Percentiles rank a stretch among this genome's conserved stretches.
These are phyloP conservation scores for Dendropsophus ebraccatus DNA, from an alignment of 2,113 vertebrate genomes.

Conservation along the genomic window DNA sequence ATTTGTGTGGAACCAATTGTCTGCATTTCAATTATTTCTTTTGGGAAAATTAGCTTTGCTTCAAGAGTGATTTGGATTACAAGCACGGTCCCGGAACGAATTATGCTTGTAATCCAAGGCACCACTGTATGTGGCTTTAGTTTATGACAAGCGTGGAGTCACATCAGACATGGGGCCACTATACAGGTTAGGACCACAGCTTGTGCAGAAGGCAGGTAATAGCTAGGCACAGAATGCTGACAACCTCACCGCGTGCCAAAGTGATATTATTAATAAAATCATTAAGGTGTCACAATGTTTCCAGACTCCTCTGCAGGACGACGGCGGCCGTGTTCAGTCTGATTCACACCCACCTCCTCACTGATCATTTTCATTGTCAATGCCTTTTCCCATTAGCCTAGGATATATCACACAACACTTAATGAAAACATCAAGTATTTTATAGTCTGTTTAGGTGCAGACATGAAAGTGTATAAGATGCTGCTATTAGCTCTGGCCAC, in stretches of 20 bases:
- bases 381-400: not conserved
- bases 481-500: not conserved
- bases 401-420: not conserved
- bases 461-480: slow-evolving; percentile 22
- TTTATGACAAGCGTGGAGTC: not conserved
- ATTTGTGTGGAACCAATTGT: too few relatives aligned
- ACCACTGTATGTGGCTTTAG: not conserved
- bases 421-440: slow-evolving; percentile 21
- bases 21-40: too few relatives aligned
- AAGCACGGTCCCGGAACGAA: too few relatives aligned
- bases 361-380: not conserved
- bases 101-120: too few relatives aligned
- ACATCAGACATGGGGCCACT: not conserved
- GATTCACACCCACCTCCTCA: not conserved
- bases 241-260: slow-evolving; percentile 10
- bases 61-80: too few relatives aligned
- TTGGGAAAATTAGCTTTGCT: too few relatives aligned
- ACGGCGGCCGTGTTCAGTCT: not conserved
- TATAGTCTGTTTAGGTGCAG: not conserved
- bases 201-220: not conserved
- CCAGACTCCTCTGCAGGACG: not conserved
- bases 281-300: slow-evolving; percentile 41
- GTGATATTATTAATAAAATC: slow-evolving; percentile 13
- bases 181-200: not conserved
- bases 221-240: not conserved